A percentile compares a stretch with the other conserved stretches of the same genome.
These are phyloP conservation scores for Tamias sibiricus DNA, from an alignment of 2,113 vertebrate genomes.

Conservation along the genomic window DNA sequence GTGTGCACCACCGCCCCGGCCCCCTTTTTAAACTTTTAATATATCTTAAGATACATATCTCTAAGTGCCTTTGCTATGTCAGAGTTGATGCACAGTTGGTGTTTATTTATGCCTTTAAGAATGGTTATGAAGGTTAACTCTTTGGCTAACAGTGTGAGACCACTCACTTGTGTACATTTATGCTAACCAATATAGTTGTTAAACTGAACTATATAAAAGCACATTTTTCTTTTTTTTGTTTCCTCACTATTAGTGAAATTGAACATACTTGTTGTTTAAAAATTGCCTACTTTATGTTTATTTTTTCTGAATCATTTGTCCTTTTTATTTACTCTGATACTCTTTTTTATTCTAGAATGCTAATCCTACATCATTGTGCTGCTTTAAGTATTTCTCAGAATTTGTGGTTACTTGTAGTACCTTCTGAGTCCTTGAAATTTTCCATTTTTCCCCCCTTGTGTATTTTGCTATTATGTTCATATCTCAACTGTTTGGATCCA, in stretches of 20 bases:
- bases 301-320: slow-evolving; percentile 8
- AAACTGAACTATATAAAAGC: not conserved
- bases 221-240: not conserved
- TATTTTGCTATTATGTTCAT: not conserved
- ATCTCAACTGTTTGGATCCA: not conserved
- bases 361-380: not conserved
- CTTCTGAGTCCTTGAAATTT: not conserved
- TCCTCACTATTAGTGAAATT: slow-evolving; percentile 3
- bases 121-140: not conserved
- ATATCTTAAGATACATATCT: not conserved
- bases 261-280: slow-evolving; percentile 31
- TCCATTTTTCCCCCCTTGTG: not conserved
- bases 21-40: not conserved
- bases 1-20: too few species aligned
- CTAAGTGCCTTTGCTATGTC: not conserved
- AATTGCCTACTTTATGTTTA: not conserved
- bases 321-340: slow-evolving; percentile 26
- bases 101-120: not conserved
- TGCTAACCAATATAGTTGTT: slow-evolving; percentile 9
- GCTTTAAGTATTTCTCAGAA: not conserved
- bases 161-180: not conserved
- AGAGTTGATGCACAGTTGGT: not conserved
- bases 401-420: not conserved
- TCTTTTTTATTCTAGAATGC: slow-evolving; percentile 35
- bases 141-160: not conserved